A percentile compares a stretch with the other conserved stretches of the same genome.
phyloP scores from a whole-genome alignment of 2,113 vertebrate species.

The Procavia capensis region DNA sequence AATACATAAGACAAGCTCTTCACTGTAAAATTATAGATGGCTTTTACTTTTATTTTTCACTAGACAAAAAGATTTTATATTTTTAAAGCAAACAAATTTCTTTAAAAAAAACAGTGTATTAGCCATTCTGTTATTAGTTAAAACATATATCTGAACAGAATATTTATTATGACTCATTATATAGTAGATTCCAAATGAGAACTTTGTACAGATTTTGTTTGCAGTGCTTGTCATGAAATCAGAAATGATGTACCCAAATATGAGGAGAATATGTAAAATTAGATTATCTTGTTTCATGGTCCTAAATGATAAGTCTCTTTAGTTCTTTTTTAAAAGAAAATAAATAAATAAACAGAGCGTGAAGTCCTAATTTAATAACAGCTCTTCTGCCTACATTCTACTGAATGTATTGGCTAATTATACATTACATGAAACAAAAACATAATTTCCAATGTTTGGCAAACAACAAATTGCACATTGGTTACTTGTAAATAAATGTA shows the following conservation, averaged over 20 bases:
- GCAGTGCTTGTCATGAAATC: constrained; percentile 15
- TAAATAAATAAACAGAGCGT: constrained; percentile 58
- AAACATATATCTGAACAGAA: not conserved
- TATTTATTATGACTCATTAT: constrained; percentile 27
- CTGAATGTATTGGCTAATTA: constrained; percentile 83
- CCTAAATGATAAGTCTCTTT: constrained; percentile 18
- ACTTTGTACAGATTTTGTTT: constrained; percentile 56
- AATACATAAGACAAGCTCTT: not conserved
- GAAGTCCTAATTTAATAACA: constrained; percentile 64
- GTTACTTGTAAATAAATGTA: constrained; percentile 85
- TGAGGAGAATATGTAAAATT: constrained; percentile 47
- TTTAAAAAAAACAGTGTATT: not conserved
- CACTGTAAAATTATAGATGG: not conserved
- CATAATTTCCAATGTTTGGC: constrained; percentile 84
- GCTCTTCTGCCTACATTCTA: constrained; percentile 57
- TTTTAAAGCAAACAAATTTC: not conserved
- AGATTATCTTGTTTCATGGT: constrained; percentile 58
- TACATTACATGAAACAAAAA: constrained; percentile 79
- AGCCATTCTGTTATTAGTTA: not conserved
- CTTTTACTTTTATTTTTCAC: not conserved
- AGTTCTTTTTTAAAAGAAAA: constrained; percentile 48
- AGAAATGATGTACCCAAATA: not conserved
- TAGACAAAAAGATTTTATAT: not conserved
- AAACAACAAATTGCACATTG: constrained; percentile 86
- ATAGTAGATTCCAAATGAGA: constrained; percentile 28